Base-by-base conservation (phyloP, 2,888 invertebrate species). In the Julus scanicus region DNA sequence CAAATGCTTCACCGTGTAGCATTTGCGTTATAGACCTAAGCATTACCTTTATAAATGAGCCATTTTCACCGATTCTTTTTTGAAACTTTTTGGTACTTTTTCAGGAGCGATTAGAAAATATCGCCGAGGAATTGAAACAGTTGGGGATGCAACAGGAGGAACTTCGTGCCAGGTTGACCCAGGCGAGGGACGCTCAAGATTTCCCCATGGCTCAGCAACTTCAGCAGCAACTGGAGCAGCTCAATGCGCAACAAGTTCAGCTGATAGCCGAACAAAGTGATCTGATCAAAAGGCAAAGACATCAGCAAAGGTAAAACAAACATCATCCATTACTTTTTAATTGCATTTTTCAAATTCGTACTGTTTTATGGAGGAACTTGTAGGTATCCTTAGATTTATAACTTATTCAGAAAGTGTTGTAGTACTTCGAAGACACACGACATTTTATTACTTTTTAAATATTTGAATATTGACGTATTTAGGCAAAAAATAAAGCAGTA, bases 181-280 rank as follows among this genome's bases (percentile, higher is more conserved):
- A 91, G 88, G 92, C 92, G 17, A 91, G 91, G 88, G 92, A 92
- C 84, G 90, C 90, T 37, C 91, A 92, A 84, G 92, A 93, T 87
- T 91, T 90, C 83, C 90, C 90, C 2, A 91, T 90, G 53, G 90
- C 91, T 8, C 91, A 91, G 84, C 90, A 91, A 15, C 90, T 93
- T 49, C 92, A 93, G 90, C 90, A 91, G 11, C 92, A 93, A 89
- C 90, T 93, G 86, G 92, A 92, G 89, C 90, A 90, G 63, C 90
- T 92, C 49, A 92, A 92, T 71, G 91, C 92, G 49, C 91, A 92
- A 89, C 93, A 93, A 90, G 91, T 92, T 85, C 92, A 92, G 89
- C 91, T 93, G 49, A 91, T 93, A 57, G 91, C 91, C 17, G 93
- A 93, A 90, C 93, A 93, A 91, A 92, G 91, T 89, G 93, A 93